Evolutionary conservation across 2,113 vertebrate genomes (phyloP).

Genomic region (Pachypanchax playfairii): DNA sequence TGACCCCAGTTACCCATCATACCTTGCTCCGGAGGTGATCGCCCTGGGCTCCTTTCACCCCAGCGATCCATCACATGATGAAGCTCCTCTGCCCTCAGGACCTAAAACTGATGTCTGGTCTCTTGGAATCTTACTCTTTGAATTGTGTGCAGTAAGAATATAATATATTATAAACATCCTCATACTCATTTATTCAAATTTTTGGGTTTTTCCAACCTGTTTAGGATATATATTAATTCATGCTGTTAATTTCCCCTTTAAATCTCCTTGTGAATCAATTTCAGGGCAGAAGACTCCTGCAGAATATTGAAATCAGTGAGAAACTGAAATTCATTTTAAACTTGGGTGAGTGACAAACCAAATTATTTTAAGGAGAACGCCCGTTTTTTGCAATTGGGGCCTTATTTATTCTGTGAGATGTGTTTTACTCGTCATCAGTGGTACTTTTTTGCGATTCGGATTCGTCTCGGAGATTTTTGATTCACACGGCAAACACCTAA

Average conservation of each 20-base stretch:
- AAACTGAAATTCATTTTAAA: slow-evolving; percentile 91
- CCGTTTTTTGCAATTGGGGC: not conserved
- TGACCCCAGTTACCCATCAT: slow-evolving; percentile 89
- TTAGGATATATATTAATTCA: not conserved
- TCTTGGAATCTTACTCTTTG: slow-evolving; percentile 93
- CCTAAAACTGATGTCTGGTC: slow-evolving; percentile 97
- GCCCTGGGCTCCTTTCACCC: slow-evolving; percentile 87
- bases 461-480: too few species aligned
- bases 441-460: too few species aligned
- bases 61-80: slow-evolving; percentile 81
- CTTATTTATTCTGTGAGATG: too few species aligned
- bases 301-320: slow-evolving; percentile 91
- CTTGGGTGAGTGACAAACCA: slow-evolving; percentile 85
- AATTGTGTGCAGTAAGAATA: slow-evolving; percentile 90
- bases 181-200: not conserved
- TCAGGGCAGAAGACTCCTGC: slow-evolving; percentile 92
- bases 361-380: not conserved
- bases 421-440: too few species aligned
- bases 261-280: slow-evolving; percentile 16
- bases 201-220: not conserved
- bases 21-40: slow-evolving; percentile 95
- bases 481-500: too few species aligned
- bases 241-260: not conserved
- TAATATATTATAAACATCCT: slow-evolving; percentile 25
- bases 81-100: slow-evolving; percentile 86